Conservation (phyloP, 2,888 invertebrate species). For the Drosophila dives region DNA sequence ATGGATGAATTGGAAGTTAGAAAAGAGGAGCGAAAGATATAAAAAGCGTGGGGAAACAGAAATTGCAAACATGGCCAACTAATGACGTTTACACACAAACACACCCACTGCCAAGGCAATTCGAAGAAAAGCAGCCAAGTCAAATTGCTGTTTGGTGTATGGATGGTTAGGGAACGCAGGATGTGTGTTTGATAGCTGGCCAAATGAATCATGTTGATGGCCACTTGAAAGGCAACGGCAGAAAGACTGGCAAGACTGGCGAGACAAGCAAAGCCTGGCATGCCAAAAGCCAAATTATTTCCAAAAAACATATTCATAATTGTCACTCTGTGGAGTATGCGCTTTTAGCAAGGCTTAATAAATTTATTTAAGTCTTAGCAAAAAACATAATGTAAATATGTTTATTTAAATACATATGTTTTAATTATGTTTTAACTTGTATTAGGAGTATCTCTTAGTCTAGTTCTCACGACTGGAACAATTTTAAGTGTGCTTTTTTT, state of each 20-base stretch:
- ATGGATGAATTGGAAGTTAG: neutral
- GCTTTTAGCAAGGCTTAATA: neutral
- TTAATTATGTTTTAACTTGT: no score
- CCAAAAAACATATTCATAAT: constrained; percentile 45
- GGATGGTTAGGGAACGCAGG: neutral
- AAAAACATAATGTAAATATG: neutral
- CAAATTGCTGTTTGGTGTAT: constrained; percentile 27
- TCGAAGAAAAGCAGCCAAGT: constrained; percentile 23
- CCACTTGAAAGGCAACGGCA: constrained; percentile 74
- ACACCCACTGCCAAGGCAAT: constrained; percentile 8
- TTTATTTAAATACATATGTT: neutral
- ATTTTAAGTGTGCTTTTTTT: neutral
- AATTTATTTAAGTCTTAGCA: neutral
- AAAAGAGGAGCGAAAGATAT: neutral
- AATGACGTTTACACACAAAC: constrained; percentile 60
- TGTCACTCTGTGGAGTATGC: neutral
- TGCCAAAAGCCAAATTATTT: constrained; percentile 69
- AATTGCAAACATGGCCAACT: constrained; percentile 77
- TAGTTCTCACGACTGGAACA: neutral
- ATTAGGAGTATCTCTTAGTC: constrained; percentile 14
- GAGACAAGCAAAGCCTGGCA: constrained; percentile 42
- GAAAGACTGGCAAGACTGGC: constrained; percentile 37
- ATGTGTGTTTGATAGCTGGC: constrained; percentile 5
- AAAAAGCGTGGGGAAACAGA: constrained; percentile 47
- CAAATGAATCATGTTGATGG: constrained; percentile 75